These are phyloP conservation scores for Decapterus maruadsi DNA, from an alignment of 2,797 vertebrate genomes.

Conservation along the genomic window DNA sequence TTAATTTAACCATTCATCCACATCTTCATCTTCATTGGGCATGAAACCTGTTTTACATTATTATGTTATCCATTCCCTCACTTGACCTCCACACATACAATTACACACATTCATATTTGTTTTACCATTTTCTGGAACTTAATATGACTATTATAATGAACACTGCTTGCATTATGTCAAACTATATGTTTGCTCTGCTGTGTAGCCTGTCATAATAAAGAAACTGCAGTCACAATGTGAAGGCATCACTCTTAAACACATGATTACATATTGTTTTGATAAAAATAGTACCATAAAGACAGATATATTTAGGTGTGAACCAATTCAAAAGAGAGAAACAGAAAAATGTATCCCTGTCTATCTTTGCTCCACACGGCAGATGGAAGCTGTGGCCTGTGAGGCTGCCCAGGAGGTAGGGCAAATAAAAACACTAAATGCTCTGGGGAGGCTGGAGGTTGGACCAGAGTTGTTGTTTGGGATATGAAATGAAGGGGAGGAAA, in stretches of 20 bases:
- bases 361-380: constrained; percentile 11
- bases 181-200: no score
- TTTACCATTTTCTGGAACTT: constrained; percentile 5
- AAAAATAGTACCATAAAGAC: neutral
- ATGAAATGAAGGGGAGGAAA: constrained; percentile 17
- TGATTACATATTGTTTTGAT: no score
- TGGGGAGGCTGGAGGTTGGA: constrained; percentile 33
- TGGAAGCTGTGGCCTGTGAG: constrained; percentile 29
- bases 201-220: neutral
- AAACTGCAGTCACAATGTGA: neutral
- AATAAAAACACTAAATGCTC: constrained; percentile 42
- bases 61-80: neutral
- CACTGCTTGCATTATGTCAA: neutral
- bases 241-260: neutral
- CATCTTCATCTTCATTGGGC: neutral
- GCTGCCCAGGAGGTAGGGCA: constrained; percentile 29
- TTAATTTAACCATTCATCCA: neutral
- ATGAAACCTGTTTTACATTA: neutral
- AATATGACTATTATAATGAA: neutral
- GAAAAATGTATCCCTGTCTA: constrained; percentile 16
- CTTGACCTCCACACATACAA: neutral
- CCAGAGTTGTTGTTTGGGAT: constrained; percentile 36
- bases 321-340: constrained; percentile 7
- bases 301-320: neutral
- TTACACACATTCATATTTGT: neutral